Conservation (phyloP, 2,888 invertebrate species). For the Scrobipalpa costella region DNA sequence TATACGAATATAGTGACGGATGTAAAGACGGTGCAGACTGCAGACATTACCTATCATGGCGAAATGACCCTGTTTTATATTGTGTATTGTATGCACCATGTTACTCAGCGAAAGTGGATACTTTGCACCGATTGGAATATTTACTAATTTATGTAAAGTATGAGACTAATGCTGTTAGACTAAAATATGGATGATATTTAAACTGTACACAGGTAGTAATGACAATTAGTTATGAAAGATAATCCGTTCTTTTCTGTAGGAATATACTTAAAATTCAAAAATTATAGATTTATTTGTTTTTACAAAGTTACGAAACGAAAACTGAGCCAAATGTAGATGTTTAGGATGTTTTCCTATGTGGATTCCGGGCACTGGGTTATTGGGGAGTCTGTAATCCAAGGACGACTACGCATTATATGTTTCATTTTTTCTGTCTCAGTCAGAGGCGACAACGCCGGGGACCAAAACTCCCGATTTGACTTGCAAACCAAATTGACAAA, state of each 20-base stretch:
- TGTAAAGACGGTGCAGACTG: background rate
- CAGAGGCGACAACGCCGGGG: conserved; percentile 39
- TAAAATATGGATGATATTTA: too few species aligned
- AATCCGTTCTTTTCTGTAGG: too few species aligned
- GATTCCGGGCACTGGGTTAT: conserved; percentile 65
- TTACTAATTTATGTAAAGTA: too few species aligned
- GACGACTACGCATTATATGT: conserved; percentile 47
- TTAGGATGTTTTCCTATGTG: conserved; percentile 18
- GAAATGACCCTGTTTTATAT: background rate
- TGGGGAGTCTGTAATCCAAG: conserved; percentile 52
- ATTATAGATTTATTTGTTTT: too few species aligned
- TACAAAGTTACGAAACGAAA: background rate
- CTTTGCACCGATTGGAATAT: too few species aligned
- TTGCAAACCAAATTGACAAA: conserved; percentile 65
- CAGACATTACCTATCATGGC: background rate
- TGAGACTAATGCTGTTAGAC: too few species aligned
- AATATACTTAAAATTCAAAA: too few species aligned
- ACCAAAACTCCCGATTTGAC: conserved; percentile 54
- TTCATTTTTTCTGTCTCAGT: conserved; percentile 41
- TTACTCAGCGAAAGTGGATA: too few species aligned
- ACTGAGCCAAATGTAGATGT: background rate
- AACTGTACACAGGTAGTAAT: too few species aligned
- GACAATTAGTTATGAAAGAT: too few species aligned
- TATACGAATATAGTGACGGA: conserved; percentile 4
- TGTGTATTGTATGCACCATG: background rate